Conservation (phyloP, 2,113 vertebrate species). For the Andinoacara biseriatus region DNA sequence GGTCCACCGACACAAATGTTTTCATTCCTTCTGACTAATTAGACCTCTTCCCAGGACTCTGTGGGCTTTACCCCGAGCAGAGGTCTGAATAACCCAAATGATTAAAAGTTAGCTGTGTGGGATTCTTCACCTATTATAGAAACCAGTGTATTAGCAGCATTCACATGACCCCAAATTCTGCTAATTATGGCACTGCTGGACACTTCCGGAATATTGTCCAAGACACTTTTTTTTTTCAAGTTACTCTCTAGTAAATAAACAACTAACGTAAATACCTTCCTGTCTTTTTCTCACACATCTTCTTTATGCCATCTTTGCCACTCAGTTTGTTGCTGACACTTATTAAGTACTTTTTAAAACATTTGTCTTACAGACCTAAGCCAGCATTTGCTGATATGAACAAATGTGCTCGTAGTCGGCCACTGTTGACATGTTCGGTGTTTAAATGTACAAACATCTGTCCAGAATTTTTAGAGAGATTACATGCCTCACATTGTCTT, state of each 20-base stretch:
- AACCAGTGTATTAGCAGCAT: neutral
- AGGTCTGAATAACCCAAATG: conserved; percentile 7
- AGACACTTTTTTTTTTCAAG: neutral
- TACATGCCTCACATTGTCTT: neutral
- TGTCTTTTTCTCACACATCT: neutral
- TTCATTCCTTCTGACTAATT: neutral
- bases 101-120: conserved; percentile 3
- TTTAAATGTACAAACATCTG: conserved; percentile 1
- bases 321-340: neutral
- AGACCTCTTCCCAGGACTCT: neutral
- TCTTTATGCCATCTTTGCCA: neutral
- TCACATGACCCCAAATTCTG: neutral
- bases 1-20: conserved; percentile 4
- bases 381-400: conserved; percentile 21
- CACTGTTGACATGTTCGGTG: neutral
- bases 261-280: neutral
- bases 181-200: neutral
- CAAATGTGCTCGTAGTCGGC: conserved; percentile 4
- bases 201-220: neutral
- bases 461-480: neutral
- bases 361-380: conserved; percentile 22
- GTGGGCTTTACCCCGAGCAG: neutral
- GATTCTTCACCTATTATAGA: neutral
- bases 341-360: neutral
- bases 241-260: neutral